These are phyloP conservation scores for Magallana angulata DNA, from an alignment of 1,140 invertebrate genomes.

Conservation along the genomic window DNA sequence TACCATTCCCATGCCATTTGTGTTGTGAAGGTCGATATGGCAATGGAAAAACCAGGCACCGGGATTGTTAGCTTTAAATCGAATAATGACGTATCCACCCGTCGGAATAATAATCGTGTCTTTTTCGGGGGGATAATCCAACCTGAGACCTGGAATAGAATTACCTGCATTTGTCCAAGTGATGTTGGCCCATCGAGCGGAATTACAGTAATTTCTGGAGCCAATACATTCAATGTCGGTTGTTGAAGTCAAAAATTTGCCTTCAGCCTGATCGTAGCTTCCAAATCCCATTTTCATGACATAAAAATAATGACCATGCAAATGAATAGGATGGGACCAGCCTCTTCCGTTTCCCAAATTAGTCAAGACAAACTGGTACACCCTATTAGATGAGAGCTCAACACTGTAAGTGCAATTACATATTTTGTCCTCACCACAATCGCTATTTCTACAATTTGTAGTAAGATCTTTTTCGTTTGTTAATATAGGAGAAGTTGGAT, in stretches of 20 bases:
- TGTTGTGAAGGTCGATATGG: constrained; percentile 57
- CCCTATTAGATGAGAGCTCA: constrained; percentile 40
- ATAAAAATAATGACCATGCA: constrained; percentile 64
- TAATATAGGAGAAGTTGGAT: constrained; percentile 53
- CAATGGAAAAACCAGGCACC: constrained; percentile 49
- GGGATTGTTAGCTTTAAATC: constrained; percentile 88
- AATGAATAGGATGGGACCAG: constrained; percentile 63
- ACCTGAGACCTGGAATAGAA: constrained; percentile 49
- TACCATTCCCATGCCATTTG: constrained; percentile 62
- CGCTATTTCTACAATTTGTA: constrained; percentile 36
- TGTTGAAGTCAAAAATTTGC: constrained; percentile 63
- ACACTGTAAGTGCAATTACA: constrained; percentile 58
- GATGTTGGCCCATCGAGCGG: constrained; percentile 52
- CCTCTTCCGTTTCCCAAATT: constrained; percentile 61
- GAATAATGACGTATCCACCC: constrained; percentile 84
- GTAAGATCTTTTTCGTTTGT: constrained; percentile 49
- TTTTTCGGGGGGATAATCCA: constrained; percentile 83
- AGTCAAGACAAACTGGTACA: constrained; percentile 51
- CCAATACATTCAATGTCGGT: constrained; percentile 62
- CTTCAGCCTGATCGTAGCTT: constrained; percentile 43
- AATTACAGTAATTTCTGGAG: constrained; percentile 63
- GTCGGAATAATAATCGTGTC: constrained; percentile 86
- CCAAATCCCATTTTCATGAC: constrained; percentile 74
- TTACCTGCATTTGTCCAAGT: constrained; percentile 53
- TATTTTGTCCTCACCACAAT: constrained; percentile 46